These are phyloP conservation scores for Glossosoma conforme DNA, from an alignment of 1,140 invertebrate genomes.

Conservation along the genomic window DNA sequence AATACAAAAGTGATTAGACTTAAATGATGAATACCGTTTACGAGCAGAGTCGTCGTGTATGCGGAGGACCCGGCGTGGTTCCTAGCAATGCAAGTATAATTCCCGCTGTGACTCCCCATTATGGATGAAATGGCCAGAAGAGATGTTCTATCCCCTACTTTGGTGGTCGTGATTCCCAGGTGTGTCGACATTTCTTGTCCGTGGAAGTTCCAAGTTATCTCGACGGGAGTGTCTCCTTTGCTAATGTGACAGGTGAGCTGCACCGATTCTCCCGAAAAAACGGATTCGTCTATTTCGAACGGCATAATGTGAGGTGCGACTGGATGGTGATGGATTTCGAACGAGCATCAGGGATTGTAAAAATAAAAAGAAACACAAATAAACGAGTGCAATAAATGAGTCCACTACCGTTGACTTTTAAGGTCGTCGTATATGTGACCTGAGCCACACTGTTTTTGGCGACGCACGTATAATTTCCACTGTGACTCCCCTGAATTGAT, in stretches of 20 bases:
- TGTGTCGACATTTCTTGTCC: conserved; percentile 49
- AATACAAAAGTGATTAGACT: conserved; percentile 5
- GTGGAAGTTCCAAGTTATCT: conserved; percentile 68
- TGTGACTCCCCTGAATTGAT: conserved; percentile 47
- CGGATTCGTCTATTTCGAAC: conserved; percentile 58
- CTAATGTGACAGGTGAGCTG: conserved; percentile 69
- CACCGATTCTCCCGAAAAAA: conserved; percentile 66
- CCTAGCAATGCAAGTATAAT: conserved; percentile 60
- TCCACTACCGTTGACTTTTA: conserved; percentile 65
- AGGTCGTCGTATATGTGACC: conserved; percentile 57
- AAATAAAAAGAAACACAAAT: conserved; percentile 25
- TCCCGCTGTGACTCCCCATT: conserved; percentile 51
- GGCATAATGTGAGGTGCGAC: conserved; percentile 69
- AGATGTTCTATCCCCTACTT: conserved; percentile 68
- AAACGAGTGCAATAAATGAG: conserved; percentile 11
- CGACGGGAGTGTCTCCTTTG: conserved; percentile 67
- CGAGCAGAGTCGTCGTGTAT: conserved; percentile 61
- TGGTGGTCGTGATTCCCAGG: conserved; percentile 41
- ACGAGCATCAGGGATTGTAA: too few relatives aligned
- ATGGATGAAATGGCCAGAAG: conserved; percentile 52
- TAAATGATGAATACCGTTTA: conserved; percentile 57
- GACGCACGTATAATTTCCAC: conserved; percentile 59
- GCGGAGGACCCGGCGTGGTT: conserved; percentile 65
- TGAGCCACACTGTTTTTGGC: conserved; percentile 66
- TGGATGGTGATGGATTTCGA: conserved; percentile 63